Percentiles rank a stretch among this genome's conserved stretches.
These are phyloP conservation scores for Toxonevra muliebris DNA, from an alignment of 2,888 invertebrate species.

Conservation along the genomic window DNA sequence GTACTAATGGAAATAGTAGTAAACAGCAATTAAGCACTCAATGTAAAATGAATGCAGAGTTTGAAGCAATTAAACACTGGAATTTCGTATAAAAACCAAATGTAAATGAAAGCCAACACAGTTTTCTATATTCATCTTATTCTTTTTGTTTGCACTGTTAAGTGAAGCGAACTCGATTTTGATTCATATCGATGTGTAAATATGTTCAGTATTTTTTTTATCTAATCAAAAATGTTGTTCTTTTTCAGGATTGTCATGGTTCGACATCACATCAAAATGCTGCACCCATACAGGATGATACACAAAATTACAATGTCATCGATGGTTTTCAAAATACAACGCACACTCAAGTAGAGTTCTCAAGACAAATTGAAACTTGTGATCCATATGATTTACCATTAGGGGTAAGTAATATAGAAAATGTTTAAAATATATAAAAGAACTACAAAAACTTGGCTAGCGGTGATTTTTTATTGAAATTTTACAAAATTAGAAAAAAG, in stretches of 20 bases:
- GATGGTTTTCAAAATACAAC: constrained; percentile 82
- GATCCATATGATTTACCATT: constrained; percentile 78
- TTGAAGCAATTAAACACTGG: too few relatives aligned
- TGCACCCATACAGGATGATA: constrained; percentile 78
- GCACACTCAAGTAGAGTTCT: constrained; percentile 83
- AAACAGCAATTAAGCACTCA: too few relatives aligned
- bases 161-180: too few relatives aligned
- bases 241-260: constrained; percentile 83
- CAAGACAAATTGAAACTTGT: constrained; percentile 83
- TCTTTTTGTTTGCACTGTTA: too few relatives aligned
- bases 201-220: too few relatives aligned
- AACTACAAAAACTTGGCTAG: not conserved
- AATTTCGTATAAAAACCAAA: too few relatives aligned
- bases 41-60: too few relatives aligned
- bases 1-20: too few relatives aligned
- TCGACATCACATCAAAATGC: constrained; percentile 70
- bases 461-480: constrained; percentile 9
- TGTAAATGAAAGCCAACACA: too few relatives aligned
- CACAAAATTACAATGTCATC: constrained; percentile 83
- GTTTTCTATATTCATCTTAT: too few relatives aligned
- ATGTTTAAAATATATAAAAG: not conserved
- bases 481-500: not conserved
- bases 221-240: constrained; percentile 19
- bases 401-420: constrained; percentile 68
- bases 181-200: too few relatives aligned